Conservation (phyloP, 2,797 vertebrate species). For the Paratrypauchen microcephalus region DNA sequence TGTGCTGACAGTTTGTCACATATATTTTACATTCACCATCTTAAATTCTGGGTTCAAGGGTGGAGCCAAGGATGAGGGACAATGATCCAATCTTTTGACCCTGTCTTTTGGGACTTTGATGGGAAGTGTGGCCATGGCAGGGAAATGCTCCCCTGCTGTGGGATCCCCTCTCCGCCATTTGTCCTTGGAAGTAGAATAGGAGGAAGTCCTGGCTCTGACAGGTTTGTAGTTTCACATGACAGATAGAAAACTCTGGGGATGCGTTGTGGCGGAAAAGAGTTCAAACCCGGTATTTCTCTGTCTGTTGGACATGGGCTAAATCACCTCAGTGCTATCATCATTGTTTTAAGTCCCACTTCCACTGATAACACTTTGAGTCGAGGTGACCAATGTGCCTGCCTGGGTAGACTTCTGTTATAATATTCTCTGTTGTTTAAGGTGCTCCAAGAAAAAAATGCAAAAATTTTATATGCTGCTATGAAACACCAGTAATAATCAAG, state of each 20-base stretch:
- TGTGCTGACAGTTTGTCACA: neutral
- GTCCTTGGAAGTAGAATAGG: slow-evolving; percentile 89
- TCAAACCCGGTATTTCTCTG: slow-evolving; percentile 22
- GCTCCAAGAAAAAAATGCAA: neutral
- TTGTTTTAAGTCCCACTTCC: slow-evolving; percentile 20
- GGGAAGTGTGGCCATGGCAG: slow-evolving; percentile 63
- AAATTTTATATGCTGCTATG: neutral
- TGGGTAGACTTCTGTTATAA: neutral
- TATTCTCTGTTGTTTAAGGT: neutral
- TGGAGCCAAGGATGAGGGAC: slow-evolving; percentile 47
- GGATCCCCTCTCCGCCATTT: slow-evolving; percentile 85
- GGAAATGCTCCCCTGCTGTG: slow-evolving; percentile 80
- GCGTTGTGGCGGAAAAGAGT: slow-evolving; percentile 57
- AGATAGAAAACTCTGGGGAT: slow-evolving; percentile 77
- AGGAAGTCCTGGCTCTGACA: slow-evolving; percentile 97
- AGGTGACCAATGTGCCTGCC: neutral
- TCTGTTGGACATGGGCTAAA: slow-evolving; percentile 7
- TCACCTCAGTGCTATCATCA: slow-evolving; percentile 21
- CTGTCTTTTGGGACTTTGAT: slow-evolving; percentile 35
- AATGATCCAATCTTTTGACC: slow-evolving; percentile 59
- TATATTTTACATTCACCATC: neutral
- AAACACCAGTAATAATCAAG: neutral
- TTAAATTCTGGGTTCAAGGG: slow-evolving; percentile 40
- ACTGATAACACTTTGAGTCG: slow-evolving; percentile 11
- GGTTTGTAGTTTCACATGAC: slow-evolving; percentile 86